phyloP scores from a whole-genome alignment of 2,797 vertebrate genomes.

The Pangasius macronema region DNA sequence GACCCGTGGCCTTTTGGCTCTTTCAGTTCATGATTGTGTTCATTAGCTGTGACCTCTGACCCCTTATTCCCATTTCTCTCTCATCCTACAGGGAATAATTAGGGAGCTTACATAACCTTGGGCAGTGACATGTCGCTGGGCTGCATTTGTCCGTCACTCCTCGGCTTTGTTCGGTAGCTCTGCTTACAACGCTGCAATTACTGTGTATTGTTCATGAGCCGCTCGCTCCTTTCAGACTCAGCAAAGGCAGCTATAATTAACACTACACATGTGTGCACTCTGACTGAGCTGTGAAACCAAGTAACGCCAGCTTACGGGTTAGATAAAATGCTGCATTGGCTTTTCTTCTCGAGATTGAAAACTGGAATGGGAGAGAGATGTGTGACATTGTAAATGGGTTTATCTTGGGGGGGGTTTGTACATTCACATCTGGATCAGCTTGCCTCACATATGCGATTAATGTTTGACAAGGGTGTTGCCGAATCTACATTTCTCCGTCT shows the following conservation, averaged over 20 bases:
- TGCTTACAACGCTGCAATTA: constrained; percentile 62
- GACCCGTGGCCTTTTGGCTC: constrained; percentile 8
- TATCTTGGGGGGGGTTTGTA: background rate
- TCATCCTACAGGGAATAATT: constrained; percentile 63
- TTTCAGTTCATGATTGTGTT: constrained; percentile 36
- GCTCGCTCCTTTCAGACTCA: constrained; percentile 43
- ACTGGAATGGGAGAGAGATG: background rate
- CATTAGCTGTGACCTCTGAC: constrained; percentile 63
- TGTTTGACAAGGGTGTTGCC: constrained; percentile 73
- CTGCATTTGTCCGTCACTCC: constrained; percentile 51
- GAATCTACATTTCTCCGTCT: constrained; percentile 71
- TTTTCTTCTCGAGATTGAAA: background rate
- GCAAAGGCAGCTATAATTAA: constrained; percentile 17
- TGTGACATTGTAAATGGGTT: constrained; percentile 20
- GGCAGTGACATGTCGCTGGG: constrained; percentile 29
- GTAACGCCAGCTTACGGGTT: background rate
- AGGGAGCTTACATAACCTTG: constrained; percentile 71
- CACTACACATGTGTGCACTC: background rate
- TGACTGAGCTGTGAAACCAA: background rate
- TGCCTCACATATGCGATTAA: constrained; percentile 72
- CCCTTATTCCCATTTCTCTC: constrained; percentile 39
- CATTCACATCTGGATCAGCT: constrained; percentile 75
- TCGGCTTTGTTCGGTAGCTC: constrained; percentile 63
- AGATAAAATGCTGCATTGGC: background rate
- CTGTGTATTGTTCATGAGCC: constrained; percentile 59